Base-by-base conservation (phyloP, 2,888 invertebrate species). In the Catocala fraxini region DNA sequence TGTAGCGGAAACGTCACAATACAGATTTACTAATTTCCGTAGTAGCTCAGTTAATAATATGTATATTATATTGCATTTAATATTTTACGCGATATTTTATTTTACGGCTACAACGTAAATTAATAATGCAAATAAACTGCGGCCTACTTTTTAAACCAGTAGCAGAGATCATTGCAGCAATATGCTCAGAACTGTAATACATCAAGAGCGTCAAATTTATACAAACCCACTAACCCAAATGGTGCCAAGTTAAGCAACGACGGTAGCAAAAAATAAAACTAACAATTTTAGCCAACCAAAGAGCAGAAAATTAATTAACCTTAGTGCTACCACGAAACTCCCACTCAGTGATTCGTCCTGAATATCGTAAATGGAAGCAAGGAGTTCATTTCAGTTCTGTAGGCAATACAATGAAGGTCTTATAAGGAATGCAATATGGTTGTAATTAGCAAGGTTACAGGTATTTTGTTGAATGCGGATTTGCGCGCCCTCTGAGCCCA, bases 381-480 rank as follows among this genome's bases (percentile, higher is more conserved):
- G 13, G 59, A 67, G 62, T 62, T 49, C 48, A 12, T 65, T n/a
- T 65, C 11, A n/a, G 49, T 62, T 71, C 66, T 51, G 72, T 68
- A 63, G 75, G 64, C 65, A 63, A 66, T 58, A 63, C 71, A 77
- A 71, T 75, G 71, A 79, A 79, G 73, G 69, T 69, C 77, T 75
- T 73, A 51, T 71, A 77, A 68, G 77, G 77, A 74, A 82, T 80
- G 77, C 72, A 79, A 83, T 79, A 82, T 71, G 71, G 76, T 57
- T 59, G 65, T 75, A 76, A 77, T 75, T 72, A 81, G 79, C 86
- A 89, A 90, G 89, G 89, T 81, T 83, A 72, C 69, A 58, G 73
- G 77, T 81, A 82, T 73, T 79, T 75, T 79, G 80, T 78, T 87
- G 89, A 89, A 90, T 90, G 91, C 91, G 91, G 91, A 91, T 88